Evolutionary conservation across 2,113 vertebrate species (phyloP).

Genomic region (Symphodus melops): DNA sequence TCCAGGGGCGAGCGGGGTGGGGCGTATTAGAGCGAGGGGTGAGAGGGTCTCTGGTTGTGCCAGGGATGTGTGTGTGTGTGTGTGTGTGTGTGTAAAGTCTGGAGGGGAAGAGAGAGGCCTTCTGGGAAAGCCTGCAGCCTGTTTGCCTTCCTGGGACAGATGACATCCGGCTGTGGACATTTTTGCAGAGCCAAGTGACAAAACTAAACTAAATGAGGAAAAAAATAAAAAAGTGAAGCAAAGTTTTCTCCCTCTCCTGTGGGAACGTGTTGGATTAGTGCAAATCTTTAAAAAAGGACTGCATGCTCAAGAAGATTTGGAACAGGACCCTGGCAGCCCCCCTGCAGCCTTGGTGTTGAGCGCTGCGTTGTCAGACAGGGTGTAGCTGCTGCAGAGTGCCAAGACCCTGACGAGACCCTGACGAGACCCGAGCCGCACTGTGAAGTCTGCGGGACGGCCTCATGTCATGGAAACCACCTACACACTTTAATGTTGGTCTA

Average conservation of each 20-base stretch:
- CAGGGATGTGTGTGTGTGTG: constrained; percentile 47
- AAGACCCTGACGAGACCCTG: constrained; percentile 39
- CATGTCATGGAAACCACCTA: constrained; percentile 68
- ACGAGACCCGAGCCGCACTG: constrained; percentile 37
- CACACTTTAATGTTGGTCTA: constrained; percentile 6
- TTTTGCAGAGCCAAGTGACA: constrained; percentile 39
- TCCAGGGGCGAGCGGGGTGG: constrained; percentile 72
- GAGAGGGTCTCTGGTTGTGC: constrained; percentile 60
- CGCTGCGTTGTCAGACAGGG: constrained; percentile 55
- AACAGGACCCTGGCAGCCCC: constrained; percentile 5
- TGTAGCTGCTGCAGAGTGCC: constrained; percentile 56
- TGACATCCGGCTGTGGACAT: constrained; percentile 65
- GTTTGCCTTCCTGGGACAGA: constrained; percentile 69
- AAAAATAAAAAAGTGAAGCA: constrained; percentile 43
- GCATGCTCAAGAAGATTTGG: neutral
- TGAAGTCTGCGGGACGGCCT: constrained; percentile 11
- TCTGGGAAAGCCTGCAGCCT: constrained; percentile 63
- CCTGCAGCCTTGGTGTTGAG: constrained; percentile 1
- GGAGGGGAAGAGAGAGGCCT: constrained; percentile 66
- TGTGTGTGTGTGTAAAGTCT: constrained; percentile 61
- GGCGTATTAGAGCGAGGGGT: constrained; percentile 43
- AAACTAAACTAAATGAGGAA: constrained; percentile 20
- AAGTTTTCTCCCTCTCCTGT: neutral
- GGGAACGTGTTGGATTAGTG: neutral
- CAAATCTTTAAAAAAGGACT: constrained; percentile 2